A percentile compares a stretch with the other conserved stretches of the same genome.
Conservation (phyloP, 2,888 invertebrate genomes). For the Andrena minutula region DNA sequence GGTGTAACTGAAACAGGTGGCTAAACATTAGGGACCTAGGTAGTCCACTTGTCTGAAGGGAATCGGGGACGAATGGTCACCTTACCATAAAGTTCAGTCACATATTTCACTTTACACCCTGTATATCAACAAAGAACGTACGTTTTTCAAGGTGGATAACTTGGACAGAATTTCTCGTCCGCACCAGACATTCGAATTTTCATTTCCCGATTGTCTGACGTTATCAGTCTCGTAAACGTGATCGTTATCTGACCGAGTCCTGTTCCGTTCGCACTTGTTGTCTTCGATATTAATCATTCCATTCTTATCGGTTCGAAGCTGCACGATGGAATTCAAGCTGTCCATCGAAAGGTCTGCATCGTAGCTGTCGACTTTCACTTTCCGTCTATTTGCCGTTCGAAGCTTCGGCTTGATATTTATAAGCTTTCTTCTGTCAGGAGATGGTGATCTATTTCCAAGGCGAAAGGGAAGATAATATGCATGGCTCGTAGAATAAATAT, state of each 20-base stretch:
- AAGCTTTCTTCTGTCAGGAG: slow-evolving; percentile 78
- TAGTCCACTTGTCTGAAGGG: too few species aligned
- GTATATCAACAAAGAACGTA: slow-evolving; percentile 58
- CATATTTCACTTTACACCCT: not conserved
- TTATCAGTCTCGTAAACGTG: slow-evolving; percentile 36
- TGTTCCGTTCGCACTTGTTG: slow-evolving; percentile 71
- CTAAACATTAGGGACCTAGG: too few species aligned
- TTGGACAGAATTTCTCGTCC: slow-evolving; percentile 81
- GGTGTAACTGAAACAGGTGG: too few species aligned
- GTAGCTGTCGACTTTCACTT: slow-evolving; percentile 77
- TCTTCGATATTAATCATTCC: slow-evolving; percentile 85
- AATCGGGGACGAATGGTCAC: not conserved
- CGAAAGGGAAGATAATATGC: not conserved
- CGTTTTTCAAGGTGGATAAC: slow-evolving; percentile 80
- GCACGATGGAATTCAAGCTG: slow-evolving; percentile 84
- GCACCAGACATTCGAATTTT: slow-evolving; percentile 77
- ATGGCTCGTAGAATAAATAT: not conserved
- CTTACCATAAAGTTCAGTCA: not conserved
- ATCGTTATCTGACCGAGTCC: slow-evolving; percentile 11
- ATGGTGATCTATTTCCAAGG: slow-evolving; percentile 76
- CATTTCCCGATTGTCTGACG: slow-evolving; percentile 46
- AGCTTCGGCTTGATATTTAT: slow-evolving; percentile 74
- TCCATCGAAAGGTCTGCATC: slow-evolving; percentile 83
- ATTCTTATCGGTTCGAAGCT: slow-evolving; percentile 86
- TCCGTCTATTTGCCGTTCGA: slow-evolving; percentile 68